phyloP scores from a whole-genome alignment of 2,888 invertebrate genomes.

The Amphipoea lucens region DNA sequence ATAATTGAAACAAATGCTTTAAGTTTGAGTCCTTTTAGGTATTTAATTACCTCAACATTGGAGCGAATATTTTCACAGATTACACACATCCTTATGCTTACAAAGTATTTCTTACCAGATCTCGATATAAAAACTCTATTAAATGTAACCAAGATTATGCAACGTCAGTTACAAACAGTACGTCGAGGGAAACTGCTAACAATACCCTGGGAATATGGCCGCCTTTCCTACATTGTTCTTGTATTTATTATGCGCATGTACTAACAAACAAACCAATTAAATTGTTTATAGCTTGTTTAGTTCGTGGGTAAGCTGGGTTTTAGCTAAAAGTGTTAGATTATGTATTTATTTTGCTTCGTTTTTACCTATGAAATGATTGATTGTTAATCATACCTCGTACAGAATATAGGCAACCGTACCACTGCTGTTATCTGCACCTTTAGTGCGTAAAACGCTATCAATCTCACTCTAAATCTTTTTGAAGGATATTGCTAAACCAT shows the following conservation, averaged over 20 bases:
- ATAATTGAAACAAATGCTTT: not conserved
- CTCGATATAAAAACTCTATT: conserved; percentile 60
- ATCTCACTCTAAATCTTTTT: too few species aligned
- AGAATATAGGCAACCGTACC: not conserved
- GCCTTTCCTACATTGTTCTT: conserved; percentile 76
- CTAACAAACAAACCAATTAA: conserved; percentile 64
- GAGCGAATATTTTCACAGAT: conserved; percentile 13
- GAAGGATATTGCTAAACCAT: too few species aligned
- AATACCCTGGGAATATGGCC: conserved; percentile 74
- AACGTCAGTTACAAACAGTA: conserved; percentile 69
- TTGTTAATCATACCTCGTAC: not conserved
- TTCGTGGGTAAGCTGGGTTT: conserved; percentile 31
- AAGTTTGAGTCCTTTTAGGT: not conserved
- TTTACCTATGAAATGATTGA: not conserved
- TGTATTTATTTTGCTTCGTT: not conserved
- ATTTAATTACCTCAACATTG: not conserved
- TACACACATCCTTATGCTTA: conserved; percentile 11
- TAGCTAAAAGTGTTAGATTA: not conserved
- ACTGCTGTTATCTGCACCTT: not conserved
- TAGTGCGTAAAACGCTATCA: too few species aligned
- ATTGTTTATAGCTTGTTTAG: conserved; percentile 47
- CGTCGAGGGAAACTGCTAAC: conserved; percentile 69
- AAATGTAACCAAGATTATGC: conserved; percentile 65
- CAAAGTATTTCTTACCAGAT: conserved; percentile 43
- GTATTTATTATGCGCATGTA: conserved; percentile 65